Base-by-base conservation (phyloP, 2,797 vertebrate genomes). In the Vespertilio murinus region DNA sequence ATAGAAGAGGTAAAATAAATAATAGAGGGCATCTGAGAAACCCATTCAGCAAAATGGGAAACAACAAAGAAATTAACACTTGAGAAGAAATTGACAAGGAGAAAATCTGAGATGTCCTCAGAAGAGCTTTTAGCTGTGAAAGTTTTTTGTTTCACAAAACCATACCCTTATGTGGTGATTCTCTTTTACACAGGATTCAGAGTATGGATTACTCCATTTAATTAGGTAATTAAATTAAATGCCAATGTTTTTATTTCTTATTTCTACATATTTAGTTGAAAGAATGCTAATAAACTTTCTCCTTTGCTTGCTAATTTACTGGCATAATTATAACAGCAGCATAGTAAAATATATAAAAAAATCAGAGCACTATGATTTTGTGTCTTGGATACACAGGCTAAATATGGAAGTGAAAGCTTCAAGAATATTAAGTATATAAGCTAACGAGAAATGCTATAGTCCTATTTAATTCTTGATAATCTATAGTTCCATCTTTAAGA, bases 261-360 rank as follows among this genome's bases (percentile, higher is more conserved):
- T 74, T 49, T 49, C 65, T 80, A 52, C 13, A 96, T 23, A 91
- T 80, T 92, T 93, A 86, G 25, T 77, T 96, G 56, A 90, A 88
- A 93, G 16, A 93, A 89, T n/a, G 89, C 40, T 69, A 93, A 93
- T 91, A 61, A 84, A 87, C 25, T 85, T 92, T 91, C 69, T 79
- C 81, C 38, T 92, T 61, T 93, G 54, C 45, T 6, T 65, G 49
- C 13, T 82, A 79, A 86, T 56, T 90, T 84, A 92, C 12, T 95
- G 65, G 8, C n/a, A 59, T 69, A 61, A 84, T 82, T 33, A 78
- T 35, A 73, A 42, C 45, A 83, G 80, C 25, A 91, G 54, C 7
- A 94, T 75, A 88, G 61, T 70, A 69, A 93, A n/a, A 81, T 54
- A 94, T 90, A 38, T 75, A 11, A 82, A 90, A 90, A 89, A 90